A percentile compares a stretch with the other conserved stretches of the same genome.
These are phyloP conservation scores for Enteromius viviparus DNA, from an alignment of 2,797 vertebrate genomes.

Conservation along the genomic window DNA sequence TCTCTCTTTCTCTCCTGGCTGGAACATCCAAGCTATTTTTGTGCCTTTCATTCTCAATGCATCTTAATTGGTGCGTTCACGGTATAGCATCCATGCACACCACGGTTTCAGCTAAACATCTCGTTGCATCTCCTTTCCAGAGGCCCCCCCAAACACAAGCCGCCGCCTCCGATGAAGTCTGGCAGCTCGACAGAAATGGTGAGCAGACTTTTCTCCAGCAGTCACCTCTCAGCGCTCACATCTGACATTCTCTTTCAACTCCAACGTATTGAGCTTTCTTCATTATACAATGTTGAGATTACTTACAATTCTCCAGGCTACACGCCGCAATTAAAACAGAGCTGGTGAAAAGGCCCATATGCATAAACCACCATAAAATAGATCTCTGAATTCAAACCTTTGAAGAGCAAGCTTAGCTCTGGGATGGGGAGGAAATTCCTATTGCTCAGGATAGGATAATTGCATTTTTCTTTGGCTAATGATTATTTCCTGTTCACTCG, in stretches of 20 bases:
- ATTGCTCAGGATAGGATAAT: conserved; percentile 29
- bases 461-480: conserved; percentile 15
- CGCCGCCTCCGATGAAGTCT: conserved; percentile 75
- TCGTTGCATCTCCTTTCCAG: conserved; percentile 59
- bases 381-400: conserved; percentile 37
- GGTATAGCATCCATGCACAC: not conserved
- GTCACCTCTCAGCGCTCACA: conserved; percentile 45
- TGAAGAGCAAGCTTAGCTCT: conserved; percentile 13
- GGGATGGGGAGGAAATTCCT: not conserved
- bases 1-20: conserved; percentile 5
- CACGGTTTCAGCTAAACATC: not conserved
- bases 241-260: conserved; percentile 55
- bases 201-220: conserved; percentile 62
- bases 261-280: not conserved
- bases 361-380: conserved; percentile 32
- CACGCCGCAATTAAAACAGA: conserved; percentile 26
- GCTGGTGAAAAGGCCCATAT: not conserved
- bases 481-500: conserved; percentile 33
- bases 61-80: conserved; percentile 33
- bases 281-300: conserved; percentile 41
- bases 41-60: conserved; percentile 12
- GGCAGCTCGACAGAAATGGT: conserved; percentile 79
- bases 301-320: conserved; percentile 28
- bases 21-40: conserved; percentile 40
- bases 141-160: conserved; percentile 79